phyloP scores from a whole-genome alignment of 2,113 vertebrate genomes.

The Gobio gobio region DNA sequence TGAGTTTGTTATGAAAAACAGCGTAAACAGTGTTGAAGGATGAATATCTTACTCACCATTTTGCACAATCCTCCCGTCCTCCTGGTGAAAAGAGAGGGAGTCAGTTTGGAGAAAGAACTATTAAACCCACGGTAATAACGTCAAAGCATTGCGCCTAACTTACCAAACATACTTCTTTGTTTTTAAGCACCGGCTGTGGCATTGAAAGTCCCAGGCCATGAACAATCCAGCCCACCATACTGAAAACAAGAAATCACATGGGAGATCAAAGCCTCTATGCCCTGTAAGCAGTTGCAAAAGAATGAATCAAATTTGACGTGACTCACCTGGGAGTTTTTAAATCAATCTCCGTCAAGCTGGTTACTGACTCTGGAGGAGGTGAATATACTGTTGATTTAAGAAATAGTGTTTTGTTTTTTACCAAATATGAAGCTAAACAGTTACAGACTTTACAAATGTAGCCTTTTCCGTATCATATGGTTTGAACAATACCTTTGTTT shows the following conservation, averaged over 20 bases:
- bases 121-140: background rate
- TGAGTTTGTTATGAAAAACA: constrained; percentile 1
- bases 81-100: constrained; percentile 32
- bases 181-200: constrained; percentile 79
- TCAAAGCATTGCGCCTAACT: constrained; percentile 23
- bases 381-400: constrained; percentile 66
- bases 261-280: background rate
- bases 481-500: constrained; percentile 69
- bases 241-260: constrained; percentile 58
- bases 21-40: background rate
- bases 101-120: background rate
- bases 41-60: constrained; percentile 48
- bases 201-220: constrained; percentile 85
- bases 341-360: constrained; percentile 70
- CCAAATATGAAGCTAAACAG: constrained; percentile 2
- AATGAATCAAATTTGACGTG: background rate
- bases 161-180: constrained; percentile 66
- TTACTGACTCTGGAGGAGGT: constrained; percentile 75
- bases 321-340: constrained; percentile 60
- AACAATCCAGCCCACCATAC: constrained; percentile 84
- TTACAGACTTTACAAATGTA: background rate
- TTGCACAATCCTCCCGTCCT: constrained; percentile 18
- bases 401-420: background rate
- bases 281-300: background rate
- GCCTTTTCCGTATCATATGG: background rate